A percentile compares a stretch with the other conserved stretches of the same genome.
Evolutionary conservation across 2,797 vertebrate genomes (phyloP).

Genomic region (Coracias cyanogaster): DNA sequence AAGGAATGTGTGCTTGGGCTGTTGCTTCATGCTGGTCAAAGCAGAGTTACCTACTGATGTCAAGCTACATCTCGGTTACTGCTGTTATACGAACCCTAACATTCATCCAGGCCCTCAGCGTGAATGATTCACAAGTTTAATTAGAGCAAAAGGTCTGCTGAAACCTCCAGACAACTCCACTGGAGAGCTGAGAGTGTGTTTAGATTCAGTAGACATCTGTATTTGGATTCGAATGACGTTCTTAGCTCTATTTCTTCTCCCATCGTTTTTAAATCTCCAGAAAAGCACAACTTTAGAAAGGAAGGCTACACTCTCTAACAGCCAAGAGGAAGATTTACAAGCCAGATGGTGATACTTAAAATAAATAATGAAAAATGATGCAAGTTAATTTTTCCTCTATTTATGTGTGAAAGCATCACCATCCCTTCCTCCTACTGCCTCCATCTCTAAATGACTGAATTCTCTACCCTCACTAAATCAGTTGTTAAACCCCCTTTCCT

Average conservation of each 20-base stretch:
- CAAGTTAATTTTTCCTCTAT: neutral
- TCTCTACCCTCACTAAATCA: neutral
- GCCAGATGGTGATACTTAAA: slow-evolving; percentile 51
- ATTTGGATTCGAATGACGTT: neutral
- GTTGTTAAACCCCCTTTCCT: neutral
- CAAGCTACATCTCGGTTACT: neutral
- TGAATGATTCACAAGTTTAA: neutral
- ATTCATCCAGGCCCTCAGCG: neutral
- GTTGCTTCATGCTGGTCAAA: neutral
- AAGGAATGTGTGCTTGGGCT: neutral
- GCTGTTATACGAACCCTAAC: neutral
- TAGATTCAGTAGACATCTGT: neutral
- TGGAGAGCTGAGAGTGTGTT: neutral
- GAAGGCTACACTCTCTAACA: neutral
- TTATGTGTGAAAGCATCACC: neutral
- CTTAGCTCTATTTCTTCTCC: neutral
- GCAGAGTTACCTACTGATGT: neutral
- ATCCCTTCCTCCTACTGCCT: neutral
- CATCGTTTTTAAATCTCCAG: neutral
- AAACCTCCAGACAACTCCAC: neutral
- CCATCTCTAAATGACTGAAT: neutral
- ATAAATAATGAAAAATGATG: neutral
- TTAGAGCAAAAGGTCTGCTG: neutral
- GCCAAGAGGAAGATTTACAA: slow-evolving; percentile 31
- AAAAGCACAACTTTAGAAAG: neutral